Base-by-base conservation (phyloP, 2,888 invertebrate species). In the Stegana nigrithorax region DNA sequence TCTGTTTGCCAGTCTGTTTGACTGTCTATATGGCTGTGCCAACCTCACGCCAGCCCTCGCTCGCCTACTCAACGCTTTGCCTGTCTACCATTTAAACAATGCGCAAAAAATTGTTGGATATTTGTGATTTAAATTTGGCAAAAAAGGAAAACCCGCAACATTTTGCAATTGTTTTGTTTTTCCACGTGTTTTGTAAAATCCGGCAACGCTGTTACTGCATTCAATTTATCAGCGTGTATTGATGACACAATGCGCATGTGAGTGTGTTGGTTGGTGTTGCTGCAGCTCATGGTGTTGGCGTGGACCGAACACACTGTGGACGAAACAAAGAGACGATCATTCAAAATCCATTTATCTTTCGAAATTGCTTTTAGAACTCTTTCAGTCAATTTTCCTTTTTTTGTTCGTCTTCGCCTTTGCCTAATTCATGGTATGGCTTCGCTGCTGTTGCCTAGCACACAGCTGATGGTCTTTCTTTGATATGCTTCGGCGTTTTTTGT, bases 341-440 rank as follows among this genome's bases (percentile, higher is more conserved):
- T 59, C 50, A 51, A 36, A 59, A 59, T 39, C 36, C 50, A 59
- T 59, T 59, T 36, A 59, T 59, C 50, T 59, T 59, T 4, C 14
- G 50, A 50, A 36, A 50, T 50, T 36, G 59, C 39, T 59, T 59
- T 50, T 50, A 39, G 23, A 59, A 55, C 12, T 55, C n/a, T 10
- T 14, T 19, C 6, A 51, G 17, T 27, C 23, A 29, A 14, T 17
- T 19, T 50, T 50, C n/a, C 27, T n/a, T 32, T 23, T 23, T 12
- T 47, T 23, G 12, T 47, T 17, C 25, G 21, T 25, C 23, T 47
- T 23, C 14, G 17, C 39, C n/a, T 44, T 47, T 21, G 47, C 47
- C 23, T 25, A 21, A 23, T 17, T 10, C 39, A 14, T n/a, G 2
- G 5, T 14, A 12, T 4, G 47, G 12, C 12, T 14, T 17, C n/a